Conservation (phyloP, 2,888 invertebrate genomes). For the Morpho achilles region DNA sequence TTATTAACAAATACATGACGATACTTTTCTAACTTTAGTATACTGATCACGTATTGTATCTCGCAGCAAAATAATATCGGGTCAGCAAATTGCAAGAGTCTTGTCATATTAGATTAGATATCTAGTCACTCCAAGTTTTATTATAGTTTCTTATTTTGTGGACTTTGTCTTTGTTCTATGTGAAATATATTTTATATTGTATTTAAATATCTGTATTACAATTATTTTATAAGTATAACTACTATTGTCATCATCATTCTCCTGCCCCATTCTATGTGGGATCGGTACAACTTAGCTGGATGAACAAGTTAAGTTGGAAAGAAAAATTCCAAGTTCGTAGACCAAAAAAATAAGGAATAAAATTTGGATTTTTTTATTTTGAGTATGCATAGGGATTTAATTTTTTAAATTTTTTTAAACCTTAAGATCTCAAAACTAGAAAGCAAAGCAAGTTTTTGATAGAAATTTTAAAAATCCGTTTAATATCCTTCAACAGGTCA, state of each 20-base stretch:
- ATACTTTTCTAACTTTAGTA: constrained; percentile 14
- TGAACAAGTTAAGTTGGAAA: too few species aligned
- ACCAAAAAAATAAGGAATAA: too few species aligned
- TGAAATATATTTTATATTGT: background rate
- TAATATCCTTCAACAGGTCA: constrained; percentile 31
- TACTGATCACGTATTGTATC: constrained; percentile 23
- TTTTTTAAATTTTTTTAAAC: too few species aligned
- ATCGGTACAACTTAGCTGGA: too few species aligned
- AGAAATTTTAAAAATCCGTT: background rate
- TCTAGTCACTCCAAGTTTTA: constrained; percentile 24
- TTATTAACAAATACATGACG: constrained; percentile 13
- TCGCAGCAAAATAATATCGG: constrained; percentile 25
- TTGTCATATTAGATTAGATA: constrained; percentile 20
- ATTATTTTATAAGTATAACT: too few species aligned
- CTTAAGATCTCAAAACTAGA: too few species aligned
- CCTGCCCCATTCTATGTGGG: too few species aligned
- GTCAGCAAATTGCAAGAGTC: constrained; percentile 26
- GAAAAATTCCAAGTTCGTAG: too few species aligned
- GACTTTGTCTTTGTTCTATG: constrained; percentile 1
- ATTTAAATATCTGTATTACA: background rate
- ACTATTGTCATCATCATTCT: too few species aligned
- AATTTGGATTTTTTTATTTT: too few species aligned
- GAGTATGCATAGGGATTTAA: too few species aligned
- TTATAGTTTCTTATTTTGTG: constrained; percentile 13
- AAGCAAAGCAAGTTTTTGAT: too few species aligned